phyloP scores from a whole-genome alignment of 2,888 invertebrate genomes.

The Chalcis sispes region DNA sequence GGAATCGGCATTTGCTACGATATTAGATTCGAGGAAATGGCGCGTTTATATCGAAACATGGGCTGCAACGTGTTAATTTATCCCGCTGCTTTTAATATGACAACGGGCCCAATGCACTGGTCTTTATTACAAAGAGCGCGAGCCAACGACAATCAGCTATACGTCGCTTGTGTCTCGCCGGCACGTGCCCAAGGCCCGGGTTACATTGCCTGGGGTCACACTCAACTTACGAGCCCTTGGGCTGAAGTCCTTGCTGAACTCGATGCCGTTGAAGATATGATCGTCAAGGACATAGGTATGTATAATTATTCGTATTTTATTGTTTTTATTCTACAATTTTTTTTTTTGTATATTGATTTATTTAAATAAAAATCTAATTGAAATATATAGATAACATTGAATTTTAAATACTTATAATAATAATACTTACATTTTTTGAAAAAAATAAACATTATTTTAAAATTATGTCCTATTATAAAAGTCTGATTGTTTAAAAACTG shows the following conservation, averaged over 20 bases:
- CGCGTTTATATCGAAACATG: slow-evolving; percentile 82
- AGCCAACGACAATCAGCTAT: slow-evolving; percentile 93
- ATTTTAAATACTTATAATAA: neutral
- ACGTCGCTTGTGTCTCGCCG: slow-evolving; percentile 89
- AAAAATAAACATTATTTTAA: too few species aligned
- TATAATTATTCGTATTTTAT: neutral
- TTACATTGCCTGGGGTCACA: slow-evolving; percentile 94
- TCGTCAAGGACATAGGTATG: slow-evolving; percentile 87
- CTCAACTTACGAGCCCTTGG: slow-evolving; percentile 90
- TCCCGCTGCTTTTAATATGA: slow-evolving; percentile 97
- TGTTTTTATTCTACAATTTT: neutral
- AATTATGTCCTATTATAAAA: too few species aligned
- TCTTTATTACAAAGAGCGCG: slow-evolving; percentile 88
- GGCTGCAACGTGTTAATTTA: slow-evolving; percentile 90
- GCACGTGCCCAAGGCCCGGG: slow-evolving; percentile 84
- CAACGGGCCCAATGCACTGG: slow-evolving; percentile 97
- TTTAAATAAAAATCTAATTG: neutral
- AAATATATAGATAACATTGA: neutral
- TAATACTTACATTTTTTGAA: too few species aligned
- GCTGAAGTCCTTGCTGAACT: slow-evolving; percentile 84
- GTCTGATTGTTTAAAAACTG: too few species aligned
- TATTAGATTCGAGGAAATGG: slow-evolving; percentile 93
- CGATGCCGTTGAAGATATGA: slow-evolving; percentile 83
- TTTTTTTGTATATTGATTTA: neutral
- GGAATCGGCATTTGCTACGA: slow-evolving; percentile 98